Evolutionary conservation across 2,888 invertebrate species (phyloP), one percentile per base, ranked within the genome.

Genomic region (Diadegma fenestrale): DNA sequence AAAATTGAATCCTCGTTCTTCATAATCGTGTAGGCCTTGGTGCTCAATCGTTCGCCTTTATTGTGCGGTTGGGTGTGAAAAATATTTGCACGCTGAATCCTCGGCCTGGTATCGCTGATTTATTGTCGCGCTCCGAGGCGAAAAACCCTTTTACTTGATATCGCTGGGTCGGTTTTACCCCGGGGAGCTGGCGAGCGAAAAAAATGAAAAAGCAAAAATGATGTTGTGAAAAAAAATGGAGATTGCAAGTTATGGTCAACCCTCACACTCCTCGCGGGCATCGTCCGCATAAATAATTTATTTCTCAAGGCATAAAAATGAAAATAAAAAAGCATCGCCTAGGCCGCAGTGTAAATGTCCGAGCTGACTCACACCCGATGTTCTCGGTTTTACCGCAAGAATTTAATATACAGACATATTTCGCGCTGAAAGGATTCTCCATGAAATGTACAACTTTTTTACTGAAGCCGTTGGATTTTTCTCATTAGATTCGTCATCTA

Each of bases 241-340:
- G 51, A 69, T 54, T 71, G 48, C 75, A 83, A 66, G 63, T 78
- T 64, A 84, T 77, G 75, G 51, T 17, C 19, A 66, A 14, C 72
- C 68, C 78, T 75, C 79, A 66, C 76, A 17, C 33, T 48, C 78
- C 75, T 84, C 37, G 26, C 48, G 37, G 37, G 26, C 33, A 37
- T 5, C 48, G 63, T 48, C 71, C 58, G 43, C 80, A 80, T 76
- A 30, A 76, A 33, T 43, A 84, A 79, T 86, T 76, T 76, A 84
- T 86, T 84, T 84, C 61, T 45, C 63, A 43, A 63, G 68, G 51
- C 68, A 22, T 69, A 41, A 33, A n/a, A 61, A 43, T 45, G 26
- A 37, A 37, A 37, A 37, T 8, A 4, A 37, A 37, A 37, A 37
- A 37, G 37, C 10, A 37, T 41, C 14, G n/a, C 17, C 17, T 68